Evolutionary conservation across 2,113 vertebrate genomes (phyloP).

Genomic region (Lampris megalopsis): DNA sequence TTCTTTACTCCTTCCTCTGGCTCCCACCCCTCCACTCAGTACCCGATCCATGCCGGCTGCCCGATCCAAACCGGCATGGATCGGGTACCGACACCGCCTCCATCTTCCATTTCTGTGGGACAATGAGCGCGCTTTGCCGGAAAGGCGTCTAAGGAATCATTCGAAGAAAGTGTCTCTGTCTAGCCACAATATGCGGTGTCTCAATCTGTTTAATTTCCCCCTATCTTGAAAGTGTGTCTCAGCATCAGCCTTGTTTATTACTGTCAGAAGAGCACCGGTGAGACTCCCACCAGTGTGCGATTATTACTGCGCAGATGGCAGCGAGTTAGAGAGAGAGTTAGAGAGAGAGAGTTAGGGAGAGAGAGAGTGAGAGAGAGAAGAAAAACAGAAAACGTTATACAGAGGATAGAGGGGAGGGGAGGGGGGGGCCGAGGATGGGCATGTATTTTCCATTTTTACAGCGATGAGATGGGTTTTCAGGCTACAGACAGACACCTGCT

Average conservation of each 20-base stretch:
- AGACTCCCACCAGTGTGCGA: conserved; percentile 57
- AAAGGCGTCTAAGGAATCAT: conserved; percentile 40
- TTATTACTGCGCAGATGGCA: conserved; percentile 68
- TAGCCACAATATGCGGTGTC: conserved; percentile 26
- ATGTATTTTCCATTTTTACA: conserved; percentile 29
- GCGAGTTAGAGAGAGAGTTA: conserved; percentile 36
- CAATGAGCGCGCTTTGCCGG: conserved; percentile 20
- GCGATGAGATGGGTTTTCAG: background rate
- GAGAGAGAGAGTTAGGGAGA: conserved; percentile 17
- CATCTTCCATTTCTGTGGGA: conserved; percentile 19
- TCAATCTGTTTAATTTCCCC: conserved; percentile 68
- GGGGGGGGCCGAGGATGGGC: background rate
- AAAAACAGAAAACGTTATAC: background rate
- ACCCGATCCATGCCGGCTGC: too few species aligned
- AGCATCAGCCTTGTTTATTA: conserved; percentile 71
- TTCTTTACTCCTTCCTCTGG: background rate
- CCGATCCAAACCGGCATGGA: too few species aligned
- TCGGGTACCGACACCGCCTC: background rate
- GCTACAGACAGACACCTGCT: background rate
- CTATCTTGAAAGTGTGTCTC: conserved; percentile 51
- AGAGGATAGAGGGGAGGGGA: background rate
- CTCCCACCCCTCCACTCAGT: too few species aligned
- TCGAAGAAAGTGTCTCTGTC: conserved; percentile 14
- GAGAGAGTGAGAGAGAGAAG: conserved; percentile 1
- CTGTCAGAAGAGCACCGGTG: conserved; percentile 52